A percentile compares a stretch with the other conserved stretches of the same genome.
Evolutionary conservation across 2,113 vertebrate species (phyloP).

Genomic region (Mormyrus lacerda): DNA sequence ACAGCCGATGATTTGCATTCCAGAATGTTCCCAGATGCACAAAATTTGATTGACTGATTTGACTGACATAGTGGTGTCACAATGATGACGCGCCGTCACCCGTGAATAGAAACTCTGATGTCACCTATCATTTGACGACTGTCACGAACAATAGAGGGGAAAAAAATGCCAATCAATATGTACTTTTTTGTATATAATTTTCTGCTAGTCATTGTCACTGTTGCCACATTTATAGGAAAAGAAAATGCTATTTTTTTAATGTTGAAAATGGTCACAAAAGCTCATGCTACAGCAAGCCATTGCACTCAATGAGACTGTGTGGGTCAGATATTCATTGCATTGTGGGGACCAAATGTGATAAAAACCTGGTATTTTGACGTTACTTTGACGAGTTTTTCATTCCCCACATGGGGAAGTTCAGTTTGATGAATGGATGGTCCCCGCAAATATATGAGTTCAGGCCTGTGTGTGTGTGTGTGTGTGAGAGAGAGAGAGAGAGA

Average conservation of each 20-base stretch:
- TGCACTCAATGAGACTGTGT: neutral
- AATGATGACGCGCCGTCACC: conserved; percentile 31
- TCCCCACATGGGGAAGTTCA: too few species aligned
- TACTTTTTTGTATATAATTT: neutral
- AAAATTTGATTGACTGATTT: conserved; percentile 27
- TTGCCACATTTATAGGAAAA: neutral
- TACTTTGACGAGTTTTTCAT: too few species aligned
- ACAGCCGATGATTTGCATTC: conserved; percentile 26
- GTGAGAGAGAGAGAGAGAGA: neutral
- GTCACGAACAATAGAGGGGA: neutral
- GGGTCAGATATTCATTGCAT: neutral
- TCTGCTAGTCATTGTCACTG: neutral
- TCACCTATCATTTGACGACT: conserved; percentile 12
- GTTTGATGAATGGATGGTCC: neutral
- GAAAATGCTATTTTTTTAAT: neutral
- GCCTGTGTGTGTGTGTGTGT: neutral
- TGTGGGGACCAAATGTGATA: too few species aligned
- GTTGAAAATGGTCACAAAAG: conserved; percentile 1
- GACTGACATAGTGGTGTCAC: conserved; percentile 34
- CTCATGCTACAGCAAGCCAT: conserved; percentile 3
- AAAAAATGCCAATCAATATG: conserved; percentile 6
- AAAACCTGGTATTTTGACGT: too few species aligned
- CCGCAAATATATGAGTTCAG: too few species aligned
- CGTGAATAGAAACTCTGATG: conserved; percentile 29
- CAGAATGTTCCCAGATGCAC: conserved; percentile 19